These are phyloP conservation scores for Vultur gryphus DNA, from an alignment of 2,797 vertebrate genomes.

Conservation along the genomic window DNA sequence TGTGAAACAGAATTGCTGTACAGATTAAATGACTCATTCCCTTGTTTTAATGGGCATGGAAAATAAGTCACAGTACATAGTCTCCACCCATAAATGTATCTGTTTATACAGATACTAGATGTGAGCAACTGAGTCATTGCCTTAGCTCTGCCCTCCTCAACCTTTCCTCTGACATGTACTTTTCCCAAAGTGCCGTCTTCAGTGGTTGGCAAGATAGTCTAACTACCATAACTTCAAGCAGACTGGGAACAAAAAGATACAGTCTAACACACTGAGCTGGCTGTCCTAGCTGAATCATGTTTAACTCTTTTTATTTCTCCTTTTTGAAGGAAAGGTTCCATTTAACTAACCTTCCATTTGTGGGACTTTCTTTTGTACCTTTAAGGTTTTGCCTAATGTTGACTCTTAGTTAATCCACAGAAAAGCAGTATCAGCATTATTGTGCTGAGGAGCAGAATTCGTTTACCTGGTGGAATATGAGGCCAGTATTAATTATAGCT, in stretches of 20 bases:
- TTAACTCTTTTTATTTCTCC: neutral
- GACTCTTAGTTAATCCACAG: neutral
- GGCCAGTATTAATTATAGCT: neutral
- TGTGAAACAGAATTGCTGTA: neutral
- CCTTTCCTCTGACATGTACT: neutral
- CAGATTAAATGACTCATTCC: constrained; percentile 32
- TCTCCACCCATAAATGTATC: constrained; percentile 36
- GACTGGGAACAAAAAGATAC: neutral
- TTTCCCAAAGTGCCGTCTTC: neutral
- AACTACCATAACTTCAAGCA: neutral
- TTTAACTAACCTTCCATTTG: neutral
- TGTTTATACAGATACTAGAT: constrained; percentile 51
- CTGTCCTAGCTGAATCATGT: neutral
- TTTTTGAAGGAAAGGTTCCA: neutral
- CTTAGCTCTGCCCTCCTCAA: neutral
- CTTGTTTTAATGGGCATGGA: constrained; percentile 17
- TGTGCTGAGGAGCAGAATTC: neutral
- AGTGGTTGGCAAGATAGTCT: neutral
- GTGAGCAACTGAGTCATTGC: neutral
- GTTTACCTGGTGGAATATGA: neutral
- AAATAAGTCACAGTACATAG: neutral
- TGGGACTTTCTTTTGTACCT: neutral
- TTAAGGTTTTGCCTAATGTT: neutral
- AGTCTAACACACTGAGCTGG: neutral
- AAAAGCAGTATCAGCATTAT: neutral